Conservation (phyloP, 2,797 vertebrate genomes). For the Lerista edwardsae region DNA sequence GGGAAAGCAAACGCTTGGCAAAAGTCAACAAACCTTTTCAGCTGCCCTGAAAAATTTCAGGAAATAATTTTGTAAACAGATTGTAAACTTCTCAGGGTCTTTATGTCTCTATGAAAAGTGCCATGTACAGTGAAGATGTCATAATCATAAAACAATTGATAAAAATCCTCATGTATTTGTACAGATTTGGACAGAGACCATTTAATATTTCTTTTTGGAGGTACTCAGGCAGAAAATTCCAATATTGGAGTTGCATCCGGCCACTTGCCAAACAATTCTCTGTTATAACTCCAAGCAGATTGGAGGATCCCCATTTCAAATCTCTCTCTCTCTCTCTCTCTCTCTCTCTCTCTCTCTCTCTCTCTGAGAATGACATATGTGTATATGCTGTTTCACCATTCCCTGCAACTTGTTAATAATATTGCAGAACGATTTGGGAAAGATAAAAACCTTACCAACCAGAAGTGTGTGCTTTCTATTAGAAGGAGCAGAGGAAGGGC, state of each 20-base stretch:
- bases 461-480: slow-evolving; percentile 59
- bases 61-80: no score
- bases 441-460: slow-evolving; percentile 61
- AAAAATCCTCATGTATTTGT: slow-evolving; percentile 20
- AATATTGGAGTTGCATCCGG: slow-evolving; percentile 58
- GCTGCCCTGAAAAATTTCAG: no score
- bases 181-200: slow-evolving; percentile 65
- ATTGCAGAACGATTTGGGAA: slow-evolving; percentile 51
- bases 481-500: slow-evolving; percentile 35
- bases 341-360: not conserved
- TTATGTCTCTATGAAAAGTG: no score
- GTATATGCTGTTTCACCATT: slow-evolving; percentile 63
- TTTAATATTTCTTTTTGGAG: slow-evolving; percentile 68
- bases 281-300: slow-evolving; percentile 66
- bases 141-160: no score
- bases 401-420: slow-evolving; percentile 71
- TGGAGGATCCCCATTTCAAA: slow-evolving; percentile 54
- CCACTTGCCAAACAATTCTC: slow-evolving; percentile 60
- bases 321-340: slow-evolving; percentile 38
- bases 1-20: no score
- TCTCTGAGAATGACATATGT: slow-evolving; percentile 48
- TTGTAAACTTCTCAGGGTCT: no score
- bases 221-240: slow-evolving; percentile 62
- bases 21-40: no score
- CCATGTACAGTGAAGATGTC: no score